Percentiles rank a stretch among this genome's conserved stretches.
These are phyloP conservation scores for Aurelia sp. DNA, from an alignment of 30 jellyfish, hydroid and myxozoan genomes.

Conservation along the genomic window DNA sequence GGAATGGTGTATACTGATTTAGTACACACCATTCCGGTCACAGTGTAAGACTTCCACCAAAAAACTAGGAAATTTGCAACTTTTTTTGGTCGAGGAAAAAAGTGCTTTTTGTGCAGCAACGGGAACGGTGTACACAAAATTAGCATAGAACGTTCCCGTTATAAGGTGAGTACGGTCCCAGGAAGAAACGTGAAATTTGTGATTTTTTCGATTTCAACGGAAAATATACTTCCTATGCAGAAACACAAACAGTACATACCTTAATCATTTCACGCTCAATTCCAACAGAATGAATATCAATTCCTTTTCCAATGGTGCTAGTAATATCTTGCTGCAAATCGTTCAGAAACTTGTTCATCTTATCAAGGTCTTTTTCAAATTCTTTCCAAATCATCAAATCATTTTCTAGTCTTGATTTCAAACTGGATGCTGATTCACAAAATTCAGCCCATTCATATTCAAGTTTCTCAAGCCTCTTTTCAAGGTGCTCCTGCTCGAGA, in stretches of 20 bases:
- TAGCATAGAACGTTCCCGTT: no score
- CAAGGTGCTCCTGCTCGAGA: slow-evolving; percentile 4
- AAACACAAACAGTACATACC: slow-evolving; percentile 3
- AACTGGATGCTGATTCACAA: slow-evolving; percentile 53
- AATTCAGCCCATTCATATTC: slow-evolving; percentile 77
- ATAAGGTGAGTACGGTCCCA: no score
- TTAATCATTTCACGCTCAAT: slow-evolving; percentile 26
- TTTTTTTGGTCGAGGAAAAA: no score
- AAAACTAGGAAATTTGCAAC: no score
- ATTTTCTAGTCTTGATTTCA: slow-evolving; percentile 48
- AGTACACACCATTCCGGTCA: no score
- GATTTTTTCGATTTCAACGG: no score
- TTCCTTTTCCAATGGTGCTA: background rate
- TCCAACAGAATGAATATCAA: slow-evolving; percentile 24
- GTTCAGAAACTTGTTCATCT: slow-evolving; percentile 15
- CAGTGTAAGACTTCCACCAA: no score
- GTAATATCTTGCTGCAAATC: background rate
- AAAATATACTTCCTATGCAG: background rate
- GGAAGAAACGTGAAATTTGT: no score
- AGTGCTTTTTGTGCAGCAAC: no score
- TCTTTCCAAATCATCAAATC: slow-evolving; percentile 52
- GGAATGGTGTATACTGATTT: background rate
- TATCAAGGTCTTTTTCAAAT: slow-evolving; percentile 32
- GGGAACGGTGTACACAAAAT: no score
- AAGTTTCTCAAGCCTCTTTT: slow-evolving; percentile 46